Conservation (phyloP, 2,888 invertebrate genomes). For the Pammene aurita region DNA sequence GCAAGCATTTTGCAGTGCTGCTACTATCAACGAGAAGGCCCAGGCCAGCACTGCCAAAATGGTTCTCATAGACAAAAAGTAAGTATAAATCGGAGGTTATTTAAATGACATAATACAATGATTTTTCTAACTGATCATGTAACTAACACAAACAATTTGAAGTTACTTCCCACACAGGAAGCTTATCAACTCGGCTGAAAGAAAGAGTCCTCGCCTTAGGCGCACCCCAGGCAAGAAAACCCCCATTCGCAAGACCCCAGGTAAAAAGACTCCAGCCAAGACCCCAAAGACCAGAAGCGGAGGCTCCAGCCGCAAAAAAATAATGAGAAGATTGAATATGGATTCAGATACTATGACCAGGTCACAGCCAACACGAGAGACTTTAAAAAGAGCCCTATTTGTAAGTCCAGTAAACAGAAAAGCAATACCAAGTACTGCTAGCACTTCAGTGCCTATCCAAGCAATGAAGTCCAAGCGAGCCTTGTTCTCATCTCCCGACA, state of each 20-base stretch:
- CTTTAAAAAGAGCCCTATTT: conserved; percentile 88
- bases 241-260: conserved; percentile 69
- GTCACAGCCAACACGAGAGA: conserved; percentile 79
- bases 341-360: conserved; percentile 67
- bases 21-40: conserved; percentile 75
- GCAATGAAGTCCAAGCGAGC: conserved; percentile 86
- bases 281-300: conserved; percentile 83
- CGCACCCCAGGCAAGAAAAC: conserved; percentile 79
- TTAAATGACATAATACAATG: conserved; percentile 5
- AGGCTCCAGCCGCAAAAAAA: conserved; percentile 85
- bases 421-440: conserved; percentile 57
- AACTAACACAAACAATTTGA: conserved; percentile 47
- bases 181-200: conserved; percentile 69
- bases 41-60: conserved; percentile 80
- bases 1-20: conserved; percentile 89
- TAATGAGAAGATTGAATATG: conserved; percentile 74
- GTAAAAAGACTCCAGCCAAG: conserved; percentile 83
- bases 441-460: conserved; percentile 72
- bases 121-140: conserved; percentile 53
- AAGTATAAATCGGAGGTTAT: conserved; percentile 50
- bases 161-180: conserved; percentile 82
- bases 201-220: conserved; percentile 76
- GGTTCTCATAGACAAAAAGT: conserved; percentile 87
- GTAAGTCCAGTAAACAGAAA: conserved; percentile 86
- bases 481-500: conserved; percentile 85